Evolutionary conservation across 2,888 invertebrate genomes (phyloP), one percentile per base, ranked within the genome.

Genomic region (Drosophila yooni): DNA sequence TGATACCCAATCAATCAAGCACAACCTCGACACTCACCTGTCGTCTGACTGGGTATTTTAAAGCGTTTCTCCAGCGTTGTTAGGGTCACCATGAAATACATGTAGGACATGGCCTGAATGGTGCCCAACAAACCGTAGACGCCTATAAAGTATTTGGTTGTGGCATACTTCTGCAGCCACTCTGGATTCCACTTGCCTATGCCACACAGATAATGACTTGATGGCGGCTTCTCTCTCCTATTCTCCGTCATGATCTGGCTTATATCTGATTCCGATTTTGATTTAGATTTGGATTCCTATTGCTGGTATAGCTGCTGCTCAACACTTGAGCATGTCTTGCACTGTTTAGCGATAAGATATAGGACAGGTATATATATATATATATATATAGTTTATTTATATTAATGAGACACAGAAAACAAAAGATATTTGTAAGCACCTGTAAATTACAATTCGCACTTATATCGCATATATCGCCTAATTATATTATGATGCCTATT

Each of bases 51-150:
- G 46, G 95, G 95, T 84, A 96, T 95, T 92, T 95, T 95, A 91
- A 95, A 96, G 75, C 95, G 93, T 83, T 95, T 95, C 87, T 96
- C 96, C 85, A 96, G 92, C 6, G 96, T 95, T 59, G 95, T 95
- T 76, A 96, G 92, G 15, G 95, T 95, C 18, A 95, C 95, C 10
- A 94, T 93, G 82, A 95, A 95, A 85, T 96, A 96, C 88, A 95
- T 94, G 87, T 94, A 95, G 29, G 95, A 94, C 94, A 95, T 95
- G 60, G 95, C 94, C 83, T 95, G 95, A 15, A 95, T 94, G 64
- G 95, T 95, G 34, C 95, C 95, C 46, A 95, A 92, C 15, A 95
- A 90, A 15, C 95, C 95, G 79, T 95, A 96, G 15, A 95, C 94
- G 7, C 94, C 91, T 89, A 95, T 94, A 89, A 95, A 95, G 66